phyloP scores from a whole-genome alignment of 2,797 vertebrate species.

The Muscicapa comitata region DNA sequence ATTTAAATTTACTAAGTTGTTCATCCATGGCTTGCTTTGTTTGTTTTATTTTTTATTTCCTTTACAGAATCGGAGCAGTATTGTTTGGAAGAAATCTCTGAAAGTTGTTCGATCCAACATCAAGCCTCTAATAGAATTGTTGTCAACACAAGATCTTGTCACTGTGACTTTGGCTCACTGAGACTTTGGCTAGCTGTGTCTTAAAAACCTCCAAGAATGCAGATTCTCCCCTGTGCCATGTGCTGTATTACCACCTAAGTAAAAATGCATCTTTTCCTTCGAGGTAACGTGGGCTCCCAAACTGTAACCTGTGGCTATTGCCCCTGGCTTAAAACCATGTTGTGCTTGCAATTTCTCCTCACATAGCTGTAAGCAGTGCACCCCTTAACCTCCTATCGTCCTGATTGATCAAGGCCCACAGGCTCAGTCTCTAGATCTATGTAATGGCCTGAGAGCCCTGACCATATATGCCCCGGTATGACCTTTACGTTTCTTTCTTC shows the following conservation, averaged over 20 bases:
- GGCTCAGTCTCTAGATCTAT: not conserved
- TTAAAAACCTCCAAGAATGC: not conserved
- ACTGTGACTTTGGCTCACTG: not conserved
- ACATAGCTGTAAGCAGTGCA: not conserved
- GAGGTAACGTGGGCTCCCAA: not conserved
- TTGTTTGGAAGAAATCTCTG: not conserved
- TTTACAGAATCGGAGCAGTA: not conserved
- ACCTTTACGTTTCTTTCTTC: not conserved
- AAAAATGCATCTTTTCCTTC: not conserved
- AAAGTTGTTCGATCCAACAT: not conserved
- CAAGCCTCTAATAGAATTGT: not conserved
- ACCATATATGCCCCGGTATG: not conserved
- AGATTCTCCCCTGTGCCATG: not conserved
- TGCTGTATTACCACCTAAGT: not conserved
- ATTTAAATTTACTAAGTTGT: not conserved
- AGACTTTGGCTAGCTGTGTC: not conserved
- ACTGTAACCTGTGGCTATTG: not conserved
- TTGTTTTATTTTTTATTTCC: not conserved
- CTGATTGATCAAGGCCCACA: not conserved
- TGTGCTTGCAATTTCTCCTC: not conserved
- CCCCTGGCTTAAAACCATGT: not conserved
- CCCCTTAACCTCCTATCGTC: not conserved
- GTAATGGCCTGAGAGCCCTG: not conserved
- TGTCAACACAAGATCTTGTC: not conserved
- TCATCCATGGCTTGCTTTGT: accelerated